Evolutionary conservation across 1,140 invertebrate species (phyloP).

Genomic region (Diuraphis noxia): DNA sequence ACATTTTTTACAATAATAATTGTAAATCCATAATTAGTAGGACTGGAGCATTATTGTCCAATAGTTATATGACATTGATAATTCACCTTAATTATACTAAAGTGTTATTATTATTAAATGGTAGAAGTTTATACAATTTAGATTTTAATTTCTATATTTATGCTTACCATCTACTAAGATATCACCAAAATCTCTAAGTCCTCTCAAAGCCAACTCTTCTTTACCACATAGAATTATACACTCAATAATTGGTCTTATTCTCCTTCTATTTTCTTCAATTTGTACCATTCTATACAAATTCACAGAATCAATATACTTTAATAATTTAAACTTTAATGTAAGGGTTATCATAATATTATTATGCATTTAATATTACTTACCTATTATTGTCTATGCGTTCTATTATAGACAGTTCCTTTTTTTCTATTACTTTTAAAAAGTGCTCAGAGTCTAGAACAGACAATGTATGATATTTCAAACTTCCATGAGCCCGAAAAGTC

Average conservation of each 20-base stretch:
- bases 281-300: neutral
- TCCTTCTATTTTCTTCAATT: slow-evolving; percentile 8
- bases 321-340: neutral
- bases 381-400: neutral
- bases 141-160: neutral
- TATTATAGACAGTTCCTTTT: neutral
- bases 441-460: neutral
- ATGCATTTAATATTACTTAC: neutral
- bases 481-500: neutral
- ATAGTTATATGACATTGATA: neutral
- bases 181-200: neutral
- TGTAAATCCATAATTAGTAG: neutral
- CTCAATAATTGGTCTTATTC: slow-evolving; percentile 55
- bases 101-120: neutral
- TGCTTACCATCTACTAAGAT: neutral
- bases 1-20: neutral
- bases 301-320: neutral
- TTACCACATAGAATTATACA: slow-evolving; percentile 57
- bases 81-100: neutral
- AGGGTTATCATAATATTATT: neutral
- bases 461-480: neutral
- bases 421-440: neutral
- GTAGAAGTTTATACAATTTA: neutral
- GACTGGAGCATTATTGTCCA: neutral
- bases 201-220: neutral